These are phyloP conservation scores for Xiphias gladius DNA, from an alignment of 2,113 vertebrate genomes.

Conservation along the genomic window DNA sequence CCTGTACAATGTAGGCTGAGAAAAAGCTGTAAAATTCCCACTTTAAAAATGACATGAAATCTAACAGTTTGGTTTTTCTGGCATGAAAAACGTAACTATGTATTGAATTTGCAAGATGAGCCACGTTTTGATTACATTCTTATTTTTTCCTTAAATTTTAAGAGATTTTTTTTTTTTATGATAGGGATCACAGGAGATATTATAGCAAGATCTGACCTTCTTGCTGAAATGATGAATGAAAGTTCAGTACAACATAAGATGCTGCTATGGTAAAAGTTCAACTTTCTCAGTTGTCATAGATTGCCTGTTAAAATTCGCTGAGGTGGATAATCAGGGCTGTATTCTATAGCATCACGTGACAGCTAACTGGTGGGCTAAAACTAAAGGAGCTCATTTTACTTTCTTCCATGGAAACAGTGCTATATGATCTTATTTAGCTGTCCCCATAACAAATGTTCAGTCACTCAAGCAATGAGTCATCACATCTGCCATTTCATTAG, in stretches of 20 bases:
- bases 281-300: slow-evolving; percentile 5
- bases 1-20: not conserved
- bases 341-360: not conserved
- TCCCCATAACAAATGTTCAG: slow-evolving; percentile 36
- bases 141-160: not conserved
- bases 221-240: slow-evolving; percentile 3
- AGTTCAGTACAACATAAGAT: not conserved
- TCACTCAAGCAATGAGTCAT: slow-evolving; percentile 53
- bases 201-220: not conserved
- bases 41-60: slow-evolving; percentile 13
- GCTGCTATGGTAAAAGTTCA: not conserved
- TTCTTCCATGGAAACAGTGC: not conserved
- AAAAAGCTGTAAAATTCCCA: slow-evolving; percentile 19
- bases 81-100: not conserved
- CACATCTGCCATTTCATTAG: slow-evolving; percentile 44
- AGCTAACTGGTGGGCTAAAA: not conserved
- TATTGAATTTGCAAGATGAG: not conserved
- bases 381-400: slow-evolving; percentile 11
- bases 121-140: not conserved
- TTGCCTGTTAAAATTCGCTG: slow-evolving; percentile 1
- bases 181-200: not conserved
- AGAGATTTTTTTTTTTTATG: not conserved
- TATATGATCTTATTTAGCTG: slow-evolving; percentile 13
- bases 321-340: slow-evolving; percentile 12
- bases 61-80: not conserved